Percentiles rank a stretch among this genome's conserved stretches.
phyloP scores from a whole-genome alignment of 1,140 invertebrate species.

The Teleogryllus occipitalis region DNA sequence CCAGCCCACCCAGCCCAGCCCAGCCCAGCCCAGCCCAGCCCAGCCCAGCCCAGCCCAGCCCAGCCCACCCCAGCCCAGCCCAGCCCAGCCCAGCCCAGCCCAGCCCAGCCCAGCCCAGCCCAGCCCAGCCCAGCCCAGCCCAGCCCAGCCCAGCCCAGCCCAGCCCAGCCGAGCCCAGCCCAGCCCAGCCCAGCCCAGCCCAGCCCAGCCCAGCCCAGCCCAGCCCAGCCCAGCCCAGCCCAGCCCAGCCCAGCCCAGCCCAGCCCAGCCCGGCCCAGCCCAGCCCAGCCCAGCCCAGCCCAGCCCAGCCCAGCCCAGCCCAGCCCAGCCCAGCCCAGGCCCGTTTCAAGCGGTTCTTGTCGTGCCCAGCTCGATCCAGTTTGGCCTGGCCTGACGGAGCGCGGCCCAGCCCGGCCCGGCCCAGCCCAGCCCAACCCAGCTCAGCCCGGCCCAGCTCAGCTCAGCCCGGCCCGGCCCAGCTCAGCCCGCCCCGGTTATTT shows the following conservation, averaged over 20 bases:
- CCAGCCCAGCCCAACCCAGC: conserved; percentile 9
- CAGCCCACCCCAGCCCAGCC: neutral
- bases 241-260: conserved; percentile 9
- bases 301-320: conserved; percentile 23
- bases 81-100: conserved; percentile 8
- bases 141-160: conserved; percentile 8
- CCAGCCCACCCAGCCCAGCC: no score
- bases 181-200: conserved; percentile 7
- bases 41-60: conserved; percentile 12
- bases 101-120: conserved; percentile 6
- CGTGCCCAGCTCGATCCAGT: conserved; percentile 23
- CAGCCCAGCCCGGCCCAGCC: conserved; percentile 9
- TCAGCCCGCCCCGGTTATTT: neutral
- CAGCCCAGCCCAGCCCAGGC: conserved; percentile 16
- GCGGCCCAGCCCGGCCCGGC: neutral
- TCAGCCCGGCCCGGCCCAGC: conserved; percentile 2
- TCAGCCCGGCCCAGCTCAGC: neutral
- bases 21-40: no score
- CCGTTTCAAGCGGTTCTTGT: no score
- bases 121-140: conserved; percentile 7
- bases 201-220: conserved; percentile 10
- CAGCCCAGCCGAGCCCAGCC: neutral
- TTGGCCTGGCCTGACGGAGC: neutral
- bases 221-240: conserved; percentile 1
- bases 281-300: conserved; percentile 6